A percentile compares a stretch with the other conserved stretches of the same genome.
Conservation (phyloP, 2,797 vertebrate species). For the Sebastes kiyomatsui region DNA sequence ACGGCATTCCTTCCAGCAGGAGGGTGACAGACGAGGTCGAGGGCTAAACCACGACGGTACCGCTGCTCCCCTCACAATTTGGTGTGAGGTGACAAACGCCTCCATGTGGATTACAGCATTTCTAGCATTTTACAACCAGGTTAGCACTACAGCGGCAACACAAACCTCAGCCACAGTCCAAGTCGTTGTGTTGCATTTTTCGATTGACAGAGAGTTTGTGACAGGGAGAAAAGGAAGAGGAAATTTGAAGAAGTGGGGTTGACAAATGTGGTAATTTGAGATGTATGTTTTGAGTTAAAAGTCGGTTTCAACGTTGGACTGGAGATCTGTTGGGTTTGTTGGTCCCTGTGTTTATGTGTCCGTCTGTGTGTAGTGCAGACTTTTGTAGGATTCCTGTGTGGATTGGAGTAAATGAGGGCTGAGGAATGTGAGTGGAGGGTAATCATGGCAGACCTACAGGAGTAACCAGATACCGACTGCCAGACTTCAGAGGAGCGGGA, state of each 20-base stretch:
- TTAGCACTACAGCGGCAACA: slow-evolving; percentile 62
- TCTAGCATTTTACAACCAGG: slow-evolving; percentile 75
- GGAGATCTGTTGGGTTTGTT: slow-evolving; percentile 15
- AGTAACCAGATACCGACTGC: slow-evolving; percentile 73
- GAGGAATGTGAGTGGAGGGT: slow-evolving; percentile 77
- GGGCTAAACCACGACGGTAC: slow-evolving; percentile 40
- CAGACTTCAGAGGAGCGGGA: slow-evolving; percentile 78
- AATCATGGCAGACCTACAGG: slow-evolving; percentile 76
- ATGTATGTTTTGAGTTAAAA: slow-evolving; percentile 33
- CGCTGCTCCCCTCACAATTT: slow-evolving; percentile 68
- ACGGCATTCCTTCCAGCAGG: slow-evolving; percentile 59
- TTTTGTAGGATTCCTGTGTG: slow-evolving; percentile 73
- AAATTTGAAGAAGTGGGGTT: background rate
- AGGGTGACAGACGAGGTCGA: slow-evolving; percentile 36
- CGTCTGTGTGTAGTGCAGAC: slow-evolving; percentile 57
- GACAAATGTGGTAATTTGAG: slow-evolving; percentile 29
- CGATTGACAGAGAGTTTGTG: background rate
- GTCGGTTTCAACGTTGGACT: slow-evolving; percentile 35
- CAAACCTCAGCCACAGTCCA: slow-evolving; percentile 35
- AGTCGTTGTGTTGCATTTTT: slow-evolving; percentile 2
- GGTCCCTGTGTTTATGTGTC: slow-evolving; percentile 31
- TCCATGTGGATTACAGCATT: slow-evolving; percentile 75
- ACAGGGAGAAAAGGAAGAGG: background rate
- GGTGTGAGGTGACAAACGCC: slow-evolving; percentile 74
- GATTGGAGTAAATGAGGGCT: slow-evolving; percentile 79